Evolutionary conservation across 2,888 invertebrate species (phyloP), one percentile per base, ranked within the genome.

Genomic region (Ophioninae sp.): DNA sequence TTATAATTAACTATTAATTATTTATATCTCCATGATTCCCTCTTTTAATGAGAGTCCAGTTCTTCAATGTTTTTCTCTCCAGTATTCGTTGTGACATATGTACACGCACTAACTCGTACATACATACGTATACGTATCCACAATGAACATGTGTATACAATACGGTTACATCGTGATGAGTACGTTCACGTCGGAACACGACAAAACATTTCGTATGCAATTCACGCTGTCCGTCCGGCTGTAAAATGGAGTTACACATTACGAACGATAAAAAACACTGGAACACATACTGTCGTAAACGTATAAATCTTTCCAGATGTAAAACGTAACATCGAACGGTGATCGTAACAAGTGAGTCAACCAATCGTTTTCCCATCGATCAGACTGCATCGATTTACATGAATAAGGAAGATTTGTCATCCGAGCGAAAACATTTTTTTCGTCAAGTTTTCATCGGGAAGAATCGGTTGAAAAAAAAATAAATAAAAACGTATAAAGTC

Each of bases 161-260:
- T 17, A 50, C 50, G 30, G 44, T 13, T 50, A 56, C 44, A 20
- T 70, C 59, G 37, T 56, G 20, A 21, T 21, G 78, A 62, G 70
- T 57, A 56, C 65, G 23, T 57, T 39, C 64, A 72, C 50, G 62
- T 50, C 59, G 72, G 72, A 72, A 65, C 72, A 23, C 56, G 78
- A 78, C 70, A 56, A 37, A 37, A 69, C 72, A 84, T 84, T 84
- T 75, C 75, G 81, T 84, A 84, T 79, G 78, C 84, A 74, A 79
- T 79, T 81, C 81, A 84, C 81, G 84, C 74, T 78, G 69, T 30
- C 72, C 62, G 21, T 56, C 81, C 30, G 44, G 20, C 59, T 59
- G 73, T 73, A 56, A 72, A 61, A 64, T 41, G 37, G 62, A 72
- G 70, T 76, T 67, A 61, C 50, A 77, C 77, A 80, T 74, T 81